Base-by-base conservation (phyloP, 2,888 invertebrate genomes). In the Andricus curvator region DNA sequence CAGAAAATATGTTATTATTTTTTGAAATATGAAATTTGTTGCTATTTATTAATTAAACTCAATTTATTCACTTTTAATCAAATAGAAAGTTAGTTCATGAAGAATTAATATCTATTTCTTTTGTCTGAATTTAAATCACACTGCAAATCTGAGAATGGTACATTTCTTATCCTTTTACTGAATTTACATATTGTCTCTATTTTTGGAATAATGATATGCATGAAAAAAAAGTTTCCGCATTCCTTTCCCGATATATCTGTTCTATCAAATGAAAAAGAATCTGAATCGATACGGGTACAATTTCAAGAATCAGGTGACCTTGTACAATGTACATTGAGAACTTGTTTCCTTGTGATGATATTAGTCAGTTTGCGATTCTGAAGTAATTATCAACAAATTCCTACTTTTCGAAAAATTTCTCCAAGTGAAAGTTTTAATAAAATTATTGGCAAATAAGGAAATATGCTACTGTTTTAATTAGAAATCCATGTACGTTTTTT, bases 271-370 rank as follows among this genome's bases (percentile, higher is more conserved):
- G 56, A 74, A 56, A 74, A 56, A 56, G 56, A 74, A 74, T 56
- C 1, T 25, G 51, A 74, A 74, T 74, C 33, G 74, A 74, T 74
- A 74, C 20, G 74, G 74, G n/a, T 74, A 13, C 4, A 74, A 74
- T 74, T 56, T 74, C 74, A 74, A 20, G 33, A 51, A 74, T 74
- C 56, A 56, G 33, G 11, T 56, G 56, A 56, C 74, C 56, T 74
- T 56, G 56, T 22, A 15, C 8, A 56, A 56, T 56, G 56, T 22
- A 15, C 8, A 56, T 15, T 8, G 37, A 74, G 33, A 37, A 74
- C 33, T 33, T 56, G 56, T 74, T 33, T 60, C 20, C 33, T 60
- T 74, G 20, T 51, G 33, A 74, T 11, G 11, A 56, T 37, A 51
- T 29, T 5, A 48, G 48, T 25, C 51, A 29, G 9, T 60, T n/a